A percentile compares a stretch with the other conserved stretches of the same genome.
phyloP scores from a whole-genome alignment of 2,113 vertebrate genomes.

The Canis aureus region DNA sequence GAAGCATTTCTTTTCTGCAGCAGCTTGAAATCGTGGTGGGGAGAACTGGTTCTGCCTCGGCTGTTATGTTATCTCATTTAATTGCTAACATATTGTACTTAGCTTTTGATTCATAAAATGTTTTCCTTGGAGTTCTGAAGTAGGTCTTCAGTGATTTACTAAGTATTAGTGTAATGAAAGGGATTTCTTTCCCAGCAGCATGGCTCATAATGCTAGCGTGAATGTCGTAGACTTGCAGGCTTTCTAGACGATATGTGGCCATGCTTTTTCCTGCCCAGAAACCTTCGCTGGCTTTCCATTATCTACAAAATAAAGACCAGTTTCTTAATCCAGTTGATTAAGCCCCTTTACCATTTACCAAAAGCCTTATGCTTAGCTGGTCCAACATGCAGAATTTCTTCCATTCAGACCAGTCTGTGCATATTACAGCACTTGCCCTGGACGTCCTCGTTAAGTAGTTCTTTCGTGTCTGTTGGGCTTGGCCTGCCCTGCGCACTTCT shows the following conservation, averaged over 20 bases:
- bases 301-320: not conserved
- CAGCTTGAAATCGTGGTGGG: constrained; percentile 58
- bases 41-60: constrained; percentile 72
- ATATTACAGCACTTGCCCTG: not conserved
- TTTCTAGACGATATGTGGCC: constrained; percentile 55
- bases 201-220: not conserved
- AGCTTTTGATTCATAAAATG: constrained; percentile 82
- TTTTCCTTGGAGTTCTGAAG: constrained; percentile 81
- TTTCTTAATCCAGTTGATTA: not conserved
- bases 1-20: constrained; percentile 69
- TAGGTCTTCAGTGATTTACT: constrained; percentile 73
- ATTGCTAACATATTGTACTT: constrained; percentile 80
- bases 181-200: constrained; percentile 33
- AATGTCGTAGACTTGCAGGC: not conserved
- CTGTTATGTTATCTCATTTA: constrained; percentile 81
- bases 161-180: constrained; percentile 75
- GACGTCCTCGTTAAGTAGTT: not conserved
- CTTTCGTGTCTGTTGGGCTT: not conserved
- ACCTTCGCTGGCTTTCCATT: constrained; percentile 4
- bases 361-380: not conserved
- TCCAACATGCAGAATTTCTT: not conserved
- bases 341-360: not conserved
- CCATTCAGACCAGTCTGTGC: not conserved
- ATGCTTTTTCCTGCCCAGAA: not conserved
- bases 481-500: not conserved